A percentile compares a stretch with the other conserved stretches of the same genome.
These are phyloP conservation scores for Zele albiditarsus DNA, from an alignment of 2,888 invertebrate species.

Conservation along the genomic window DNA sequence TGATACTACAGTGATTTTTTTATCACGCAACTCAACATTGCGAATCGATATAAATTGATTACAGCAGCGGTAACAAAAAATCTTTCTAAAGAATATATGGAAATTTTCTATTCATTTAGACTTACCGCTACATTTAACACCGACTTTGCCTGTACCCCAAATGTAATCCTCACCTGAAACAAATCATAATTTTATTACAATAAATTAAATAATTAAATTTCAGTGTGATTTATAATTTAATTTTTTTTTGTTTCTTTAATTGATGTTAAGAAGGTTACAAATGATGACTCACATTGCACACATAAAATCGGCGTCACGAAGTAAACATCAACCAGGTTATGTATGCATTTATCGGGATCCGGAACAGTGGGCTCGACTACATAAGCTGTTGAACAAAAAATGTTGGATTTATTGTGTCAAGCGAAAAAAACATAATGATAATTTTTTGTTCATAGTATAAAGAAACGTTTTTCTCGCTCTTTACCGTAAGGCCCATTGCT, in stretches of 20 bases:
- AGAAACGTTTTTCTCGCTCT: neutral
- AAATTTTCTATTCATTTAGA: slow-evolving; percentile 34
- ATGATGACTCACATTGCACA: slow-evolving; percentile 74
- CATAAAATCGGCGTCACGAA: slow-evolving; percentile 76
- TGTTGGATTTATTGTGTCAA: slow-evolving; percentile 3
- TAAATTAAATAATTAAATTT: neutral
- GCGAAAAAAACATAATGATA: slow-evolving; percentile 39
- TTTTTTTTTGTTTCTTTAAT: slow-evolving; percentile 4
- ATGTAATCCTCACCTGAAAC: slow-evolving; percentile 78
- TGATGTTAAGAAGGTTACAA: neutral
- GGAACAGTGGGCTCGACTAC: slow-evolving; percentile 62
- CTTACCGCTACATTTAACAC: slow-evolving; percentile 78
- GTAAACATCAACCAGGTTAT: slow-evolving; percentile 74
- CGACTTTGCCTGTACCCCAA: slow-evolving; percentile 77
- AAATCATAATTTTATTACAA: slow-evolving; percentile 15
- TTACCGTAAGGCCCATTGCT: slow-evolving; percentile 70
- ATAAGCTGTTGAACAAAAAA: slow-evolving; percentile 59
- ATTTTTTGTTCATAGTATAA: slow-evolving; percentile 25
- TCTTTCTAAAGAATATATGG: neutral
- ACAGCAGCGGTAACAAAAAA: neutral
- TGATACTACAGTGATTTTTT: slow-evolving; percentile 18
- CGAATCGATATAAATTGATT: slow-evolving; percentile 9
- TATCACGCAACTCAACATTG: slow-evolving; percentile 8
- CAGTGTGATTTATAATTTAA: slow-evolving; percentile 36
- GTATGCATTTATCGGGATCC: slow-evolving; percentile 63